A percentile compares a stretch with the other conserved stretches of the same genome.
phyloP scores from a whole-genome alignment of 2,797 vertebrate genomes.

The Chaunax sp. region DNA sequence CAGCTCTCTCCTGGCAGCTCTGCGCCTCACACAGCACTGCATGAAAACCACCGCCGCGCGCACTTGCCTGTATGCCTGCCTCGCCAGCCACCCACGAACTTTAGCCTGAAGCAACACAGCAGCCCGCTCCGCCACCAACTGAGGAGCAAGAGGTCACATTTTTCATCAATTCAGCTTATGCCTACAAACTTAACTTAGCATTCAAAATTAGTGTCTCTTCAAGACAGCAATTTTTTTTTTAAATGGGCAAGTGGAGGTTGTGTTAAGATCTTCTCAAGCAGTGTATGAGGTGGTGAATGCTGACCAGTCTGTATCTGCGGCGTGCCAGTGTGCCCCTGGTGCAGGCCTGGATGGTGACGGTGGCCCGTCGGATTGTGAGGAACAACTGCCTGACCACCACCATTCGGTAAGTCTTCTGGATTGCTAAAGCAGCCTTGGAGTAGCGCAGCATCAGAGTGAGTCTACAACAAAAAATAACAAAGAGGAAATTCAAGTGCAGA shows the following conservation, averaged over 20 bases:
- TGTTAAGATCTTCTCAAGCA: background rate
- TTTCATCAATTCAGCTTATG: background rate
- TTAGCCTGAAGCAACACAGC: constrained; percentile 76
- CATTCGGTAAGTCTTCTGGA: constrained; percentile 85
- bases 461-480: constrained; percentile 53
- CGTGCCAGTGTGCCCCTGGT: constrained; percentile 74
- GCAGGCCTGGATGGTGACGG: constrained; percentile 84
- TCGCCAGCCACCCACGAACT: constrained; percentile 83
- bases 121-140: constrained; percentile 75
- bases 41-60: constrained; percentile 72
- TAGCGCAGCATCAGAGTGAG: constrained; percentile 68
- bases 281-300: background rate
- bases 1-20: constrained; percentile 78
- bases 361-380: constrained; percentile 67
- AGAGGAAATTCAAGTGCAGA: background rate
- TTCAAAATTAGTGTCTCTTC: background rate
- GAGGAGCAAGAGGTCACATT: background rate
- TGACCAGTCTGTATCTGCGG: constrained; percentile 69
- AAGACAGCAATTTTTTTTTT: background rate
- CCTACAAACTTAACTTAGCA: background rate
- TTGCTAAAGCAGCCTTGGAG: constrained; percentile 77
- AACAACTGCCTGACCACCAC: constrained; percentile 69
- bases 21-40: constrained; percentile 87
- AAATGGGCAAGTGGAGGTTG: too few species aligned
- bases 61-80: constrained; percentile 60